Evolutionary conservation across 2,888 invertebrate genomes (phyloP).

Genomic region (Sipunculus nudus): DNA sequence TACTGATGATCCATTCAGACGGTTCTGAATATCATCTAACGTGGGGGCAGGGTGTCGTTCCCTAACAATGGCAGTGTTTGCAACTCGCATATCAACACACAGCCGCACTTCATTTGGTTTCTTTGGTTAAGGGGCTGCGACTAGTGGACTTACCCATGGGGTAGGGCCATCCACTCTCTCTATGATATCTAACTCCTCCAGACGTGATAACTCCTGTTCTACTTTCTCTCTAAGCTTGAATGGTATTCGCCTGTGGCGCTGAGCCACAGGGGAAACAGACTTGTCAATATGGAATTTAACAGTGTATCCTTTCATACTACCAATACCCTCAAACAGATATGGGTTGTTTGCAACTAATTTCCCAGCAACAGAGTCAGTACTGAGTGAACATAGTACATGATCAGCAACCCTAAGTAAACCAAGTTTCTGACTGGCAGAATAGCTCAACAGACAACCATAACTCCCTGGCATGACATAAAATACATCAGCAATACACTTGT

Average conservation of each 20-base stretch:
- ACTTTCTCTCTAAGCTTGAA: constrained; percentile 39
- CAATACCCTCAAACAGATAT: constrained; percentile 4
- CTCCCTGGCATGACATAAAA: too few relatives aligned
- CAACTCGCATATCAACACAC: constrained; percentile 41
- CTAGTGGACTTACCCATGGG: constrained; percentile 48
- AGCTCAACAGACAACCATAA: too few relatives aligned
- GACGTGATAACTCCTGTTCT: constrained; percentile 37
- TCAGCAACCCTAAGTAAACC: too few relatives aligned
- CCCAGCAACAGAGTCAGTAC: too few relatives aligned
- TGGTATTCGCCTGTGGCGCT: constrained; percentile 35
- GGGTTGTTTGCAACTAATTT: too few relatives aligned
- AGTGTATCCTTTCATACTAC: constrained; percentile 21
- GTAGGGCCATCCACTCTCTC: constrained; percentile 45
- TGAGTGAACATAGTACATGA: too few relatives aligned
- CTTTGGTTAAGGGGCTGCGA: constrained; percentile 44
- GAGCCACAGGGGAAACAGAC: constrained; percentile 23
- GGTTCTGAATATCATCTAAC: constrained; percentile 36
- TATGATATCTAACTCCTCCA: constrained; percentile 43
- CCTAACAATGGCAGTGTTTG: constrained; percentile 37
- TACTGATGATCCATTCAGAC: constrained; percentile 40
- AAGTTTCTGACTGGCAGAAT: too few relatives aligned
- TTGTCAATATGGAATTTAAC: constrained; percentile 35
- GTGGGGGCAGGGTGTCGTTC: constrained; percentile 41
- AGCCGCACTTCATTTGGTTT: constrained; percentile 36
- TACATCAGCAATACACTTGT: too few relatives aligned